Conservation (phyloP, 2,888 invertebrate species). For the Cistogaster globosa region DNA sequence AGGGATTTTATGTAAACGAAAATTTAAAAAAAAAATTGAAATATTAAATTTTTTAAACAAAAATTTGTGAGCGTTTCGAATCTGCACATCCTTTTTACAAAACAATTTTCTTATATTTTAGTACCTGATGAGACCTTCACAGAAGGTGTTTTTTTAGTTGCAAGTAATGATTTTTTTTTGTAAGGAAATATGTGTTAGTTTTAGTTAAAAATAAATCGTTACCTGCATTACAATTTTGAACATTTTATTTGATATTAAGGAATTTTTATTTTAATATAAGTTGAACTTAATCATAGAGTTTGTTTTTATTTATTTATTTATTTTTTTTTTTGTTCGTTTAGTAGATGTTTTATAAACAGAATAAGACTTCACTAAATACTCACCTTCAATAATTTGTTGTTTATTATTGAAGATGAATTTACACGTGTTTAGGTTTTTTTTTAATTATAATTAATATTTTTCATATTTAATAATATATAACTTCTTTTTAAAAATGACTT, state of each 20-base stretch:
- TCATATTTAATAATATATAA: conserved; percentile 46
- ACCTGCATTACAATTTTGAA: conserved; percentile 45
- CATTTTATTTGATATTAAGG: conserved; percentile 2
- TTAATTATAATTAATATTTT: conserved; percentile 44
- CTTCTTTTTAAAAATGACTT: conserved; percentile 46
- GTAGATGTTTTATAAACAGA: conserved; percentile 48
- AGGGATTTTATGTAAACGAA: conserved; percentile 27
- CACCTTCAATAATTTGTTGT: conserved; percentile 48
- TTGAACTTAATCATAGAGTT: conserved; percentile 38
- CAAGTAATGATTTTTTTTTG: conserved; percentile 40
- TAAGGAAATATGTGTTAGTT: not conserved
- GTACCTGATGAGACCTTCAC: conserved; percentile 68
- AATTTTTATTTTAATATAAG: conserved; percentile 33
- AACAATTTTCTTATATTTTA: conserved; percentile 41
- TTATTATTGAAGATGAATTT: conserved; percentile 61
- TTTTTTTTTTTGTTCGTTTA: conserved; percentile 37
- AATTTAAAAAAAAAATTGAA: conserved; percentile 8
- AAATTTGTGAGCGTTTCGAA: conserved; percentile 16
- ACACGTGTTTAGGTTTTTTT: conserved; percentile 53
- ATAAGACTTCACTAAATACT: conserved; percentile 47
- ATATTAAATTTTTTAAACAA: conserved; percentile 8
- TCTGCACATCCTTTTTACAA: conserved; percentile 73
- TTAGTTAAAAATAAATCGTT: conserved; percentile 27
- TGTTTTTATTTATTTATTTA: not conserved
- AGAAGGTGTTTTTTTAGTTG: conserved; percentile 66